A percentile compares a stretch with the other conserved stretches of the same genome.
phyloP scores from a whole-genome alignment of 2,113 vertebrate genomes.

The Laterallus jamaicensis region DNA sequence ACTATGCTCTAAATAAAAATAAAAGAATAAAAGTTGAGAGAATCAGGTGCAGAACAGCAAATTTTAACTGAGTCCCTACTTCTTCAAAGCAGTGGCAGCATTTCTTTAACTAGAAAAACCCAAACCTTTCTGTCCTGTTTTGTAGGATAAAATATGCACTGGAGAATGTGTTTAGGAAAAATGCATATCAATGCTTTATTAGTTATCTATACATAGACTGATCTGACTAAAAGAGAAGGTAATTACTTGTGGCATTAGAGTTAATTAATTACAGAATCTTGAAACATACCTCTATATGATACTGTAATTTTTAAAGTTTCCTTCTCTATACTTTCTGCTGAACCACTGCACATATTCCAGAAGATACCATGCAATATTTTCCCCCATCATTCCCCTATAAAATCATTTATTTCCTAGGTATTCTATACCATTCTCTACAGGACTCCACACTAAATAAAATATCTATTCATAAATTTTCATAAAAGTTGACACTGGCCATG shows the following conservation, averaged over 20 bases:
- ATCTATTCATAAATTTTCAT: background rate
- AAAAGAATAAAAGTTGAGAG: background rate
- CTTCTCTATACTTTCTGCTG: background rate
- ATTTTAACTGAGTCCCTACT: background rate
- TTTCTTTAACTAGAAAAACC: background rate
- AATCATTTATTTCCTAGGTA: background rate
- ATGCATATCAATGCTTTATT: background rate
- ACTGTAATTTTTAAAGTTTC: background rate
- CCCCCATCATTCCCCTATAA: rapidly evolving
- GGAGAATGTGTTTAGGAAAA: background rate
- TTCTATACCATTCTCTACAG: background rate
- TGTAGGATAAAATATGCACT: background rate
- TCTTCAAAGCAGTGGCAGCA: background rate
- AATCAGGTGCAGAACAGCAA: background rate
- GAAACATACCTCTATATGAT: background rate
- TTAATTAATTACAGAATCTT: background rate
- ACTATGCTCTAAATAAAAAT: background rate
- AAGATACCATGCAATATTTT: background rate
- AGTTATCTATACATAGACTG: background rate
- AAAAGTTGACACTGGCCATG: background rate
- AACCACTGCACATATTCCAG: background rate
- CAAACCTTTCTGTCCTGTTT: background rate
- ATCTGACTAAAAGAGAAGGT: background rate
- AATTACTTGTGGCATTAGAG: background rate
- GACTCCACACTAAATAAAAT: background rate